phyloP scores from a whole-genome alignment of 2,888 invertebrate species.

The Allolobophora icterica region DNA sequence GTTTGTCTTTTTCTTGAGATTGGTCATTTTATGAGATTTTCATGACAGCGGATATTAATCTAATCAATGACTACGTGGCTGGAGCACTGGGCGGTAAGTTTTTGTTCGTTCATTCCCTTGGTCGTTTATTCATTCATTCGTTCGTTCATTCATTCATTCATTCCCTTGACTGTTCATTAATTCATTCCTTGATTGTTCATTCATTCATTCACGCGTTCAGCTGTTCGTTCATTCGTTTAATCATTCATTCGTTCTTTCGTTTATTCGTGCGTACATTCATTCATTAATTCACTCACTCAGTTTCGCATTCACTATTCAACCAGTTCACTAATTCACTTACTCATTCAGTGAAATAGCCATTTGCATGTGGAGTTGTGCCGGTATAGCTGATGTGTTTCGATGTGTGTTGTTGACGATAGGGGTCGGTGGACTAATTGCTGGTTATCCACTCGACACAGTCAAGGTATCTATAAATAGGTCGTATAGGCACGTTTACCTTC shows the following conservation, averaged over 20 bases:
- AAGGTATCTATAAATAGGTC: not conserved
- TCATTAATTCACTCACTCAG: too few relatives aligned
- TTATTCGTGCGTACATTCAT: too few relatives aligned
- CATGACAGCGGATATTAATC: slow-evolving; percentile 1
- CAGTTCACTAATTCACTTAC: too few relatives aligned
- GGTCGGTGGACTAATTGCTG: not conserved
- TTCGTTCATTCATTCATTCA: too few relatives aligned
- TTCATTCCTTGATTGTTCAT: too few relatives aligned
- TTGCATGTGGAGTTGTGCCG: not conserved
- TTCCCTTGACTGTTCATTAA: too few relatives aligned
- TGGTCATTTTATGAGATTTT: not conserved
- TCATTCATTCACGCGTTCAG: too few relatives aligned
- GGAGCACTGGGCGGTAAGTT: not conserved
- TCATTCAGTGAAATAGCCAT: too few relatives aligned
- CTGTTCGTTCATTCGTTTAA: not conserved
- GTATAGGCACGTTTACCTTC: too few relatives aligned
- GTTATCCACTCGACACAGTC: slow-evolving; percentile 20
- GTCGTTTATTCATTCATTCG: not conserved
- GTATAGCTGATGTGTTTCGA: not conserved
- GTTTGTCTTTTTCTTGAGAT: not conserved
- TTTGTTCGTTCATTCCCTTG: not conserved
- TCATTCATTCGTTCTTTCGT: too few relatives aligned
- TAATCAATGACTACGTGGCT: slow-evolving; percentile 10
- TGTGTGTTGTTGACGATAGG: not conserved
- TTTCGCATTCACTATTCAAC: too few relatives aligned